Evolutionary conservation across 2,113 vertebrate species (phyloP).

Genomic region (Antennarius striatus): DNA sequence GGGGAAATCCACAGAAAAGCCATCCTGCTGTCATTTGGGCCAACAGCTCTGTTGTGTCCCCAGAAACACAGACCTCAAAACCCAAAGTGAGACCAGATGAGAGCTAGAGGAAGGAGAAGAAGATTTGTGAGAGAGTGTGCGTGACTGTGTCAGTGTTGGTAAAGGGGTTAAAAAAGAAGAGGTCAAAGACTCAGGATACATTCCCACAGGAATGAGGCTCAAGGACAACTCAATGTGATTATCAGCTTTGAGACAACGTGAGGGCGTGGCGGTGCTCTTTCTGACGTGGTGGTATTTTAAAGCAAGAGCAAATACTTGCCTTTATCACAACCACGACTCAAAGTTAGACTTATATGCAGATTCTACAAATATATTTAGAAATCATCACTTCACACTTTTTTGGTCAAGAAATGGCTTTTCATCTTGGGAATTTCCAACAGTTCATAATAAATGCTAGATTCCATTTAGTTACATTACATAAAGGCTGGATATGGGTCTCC

Average conservation of each 20-base stretch:
- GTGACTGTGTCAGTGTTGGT: slow-evolving; percentile 24
- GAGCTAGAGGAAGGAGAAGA: slow-evolving; percentile 42
- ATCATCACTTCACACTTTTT: background rate
- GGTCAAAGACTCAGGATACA: slow-evolving; percentile 51
- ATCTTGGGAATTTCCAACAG: background rate
- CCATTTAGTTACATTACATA: too few species aligned
- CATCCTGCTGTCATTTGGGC: slow-evolving; percentile 28
- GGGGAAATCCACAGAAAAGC: slow-evolving; percentile 25
- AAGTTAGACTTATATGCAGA: too few species aligned
- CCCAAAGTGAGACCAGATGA: slow-evolving; percentile 68
- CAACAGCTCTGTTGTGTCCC: slow-evolving; percentile 46
- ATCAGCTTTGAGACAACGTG: slow-evolving; percentile 46
- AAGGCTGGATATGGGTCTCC: too few species aligned
- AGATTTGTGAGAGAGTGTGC: slow-evolving; percentile 27
- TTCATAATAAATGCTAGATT: too few species aligned
- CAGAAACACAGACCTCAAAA: slow-evolving; percentile 57
- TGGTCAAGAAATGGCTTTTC: background rate
- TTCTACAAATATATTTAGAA: too few species aligned
- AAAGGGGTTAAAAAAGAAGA: slow-evolving; percentile 49
- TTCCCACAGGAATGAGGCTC: slow-evolving; percentile 58
- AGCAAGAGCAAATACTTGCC: slow-evolving; percentile 20
- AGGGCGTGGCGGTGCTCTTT: slow-evolving; percentile 29
- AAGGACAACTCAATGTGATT: slow-evolving; percentile 40
- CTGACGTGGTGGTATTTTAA: slow-evolving; percentile 6
- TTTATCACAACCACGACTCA: too few species aligned